Evolutionary conservation across 2,888 invertebrate genomes (phyloP), one percentile per base, ranked within the genome.

Genomic region (Machimus rusticus): DNA sequence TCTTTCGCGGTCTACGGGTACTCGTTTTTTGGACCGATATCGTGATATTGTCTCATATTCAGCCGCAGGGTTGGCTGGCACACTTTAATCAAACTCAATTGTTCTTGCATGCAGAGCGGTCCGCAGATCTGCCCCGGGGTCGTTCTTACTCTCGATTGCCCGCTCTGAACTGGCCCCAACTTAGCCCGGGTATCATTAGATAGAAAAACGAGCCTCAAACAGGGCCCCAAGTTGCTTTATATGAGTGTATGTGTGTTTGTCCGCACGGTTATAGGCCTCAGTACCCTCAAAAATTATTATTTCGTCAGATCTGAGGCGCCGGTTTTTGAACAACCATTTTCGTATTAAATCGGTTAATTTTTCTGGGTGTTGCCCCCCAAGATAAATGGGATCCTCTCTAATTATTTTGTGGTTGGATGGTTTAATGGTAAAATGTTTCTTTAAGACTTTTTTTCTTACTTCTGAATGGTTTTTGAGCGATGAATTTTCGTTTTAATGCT

Each of bases 31-130:
- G 51, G 82, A 28, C 37, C 34, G 82, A 57, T 74, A 74, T 85
- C 85, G 85, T 85, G 85, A 85, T 74, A 85, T 74, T 74, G 74
- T 74, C 74, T 85, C 85, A 85, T 85, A 46, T 85, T 74, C 43
- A 31, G 85, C 85, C 85, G 14, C 46, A 1, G 74, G 46, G 51
- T 84, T 74, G 74, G 74, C 74, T 74, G 85, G 57, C 82, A 82
- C 82, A 82, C 82, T 82, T 82, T 82, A 82, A 82, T 82, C 82
- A 82, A 82, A 82, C 82, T 82, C 82, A 82, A 82, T 82, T 82
- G 86, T 77, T 85, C 19, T 78, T 66, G 86, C 87, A 87, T 87
- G 87, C 78, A 43, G 43, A 57, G 19, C 23, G 57, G 19, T 14
- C 78, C 31, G 34, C 66, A 66, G 66, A 66, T 66, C 23, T 23